Percentiles rank a stretch among this genome's conserved stretches.
phyloP scores from a whole-genome alignment of 2,113 vertebrate species.

The Brienomyrus longianalis region DNA sequence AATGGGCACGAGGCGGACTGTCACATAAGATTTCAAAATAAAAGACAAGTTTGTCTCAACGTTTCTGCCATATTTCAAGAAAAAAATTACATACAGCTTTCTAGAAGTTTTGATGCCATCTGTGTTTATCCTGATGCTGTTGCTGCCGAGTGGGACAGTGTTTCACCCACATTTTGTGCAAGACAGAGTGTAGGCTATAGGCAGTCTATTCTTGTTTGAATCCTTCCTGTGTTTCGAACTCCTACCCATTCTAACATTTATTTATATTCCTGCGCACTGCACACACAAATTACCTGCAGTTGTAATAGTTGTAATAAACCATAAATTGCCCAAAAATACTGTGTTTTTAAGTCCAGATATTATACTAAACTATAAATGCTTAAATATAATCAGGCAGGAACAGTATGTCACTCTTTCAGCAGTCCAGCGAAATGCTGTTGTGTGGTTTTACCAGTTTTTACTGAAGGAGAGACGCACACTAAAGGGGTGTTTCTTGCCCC shows the following conservation, averaged over 20 bases:
- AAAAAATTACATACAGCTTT: background rate
- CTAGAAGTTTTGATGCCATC: background rate
- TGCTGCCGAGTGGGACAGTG: background rate
- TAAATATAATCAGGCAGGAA: background rate
- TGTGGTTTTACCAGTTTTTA: background rate
- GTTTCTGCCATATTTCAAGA: background rate
- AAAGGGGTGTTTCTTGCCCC: background rate
- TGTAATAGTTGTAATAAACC: background rate
- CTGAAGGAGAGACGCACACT: background rate
- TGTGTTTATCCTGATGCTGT: background rate
- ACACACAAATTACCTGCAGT: background rate
- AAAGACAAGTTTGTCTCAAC: background rate
- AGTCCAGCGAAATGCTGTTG: background rate
- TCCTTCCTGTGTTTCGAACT: background rate
- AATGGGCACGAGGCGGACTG: too few species aligned
- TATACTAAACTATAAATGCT: background rate
- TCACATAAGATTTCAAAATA: background rate
- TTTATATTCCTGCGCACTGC: background rate
- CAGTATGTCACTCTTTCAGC: background rate
- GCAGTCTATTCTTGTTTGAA: background rate
- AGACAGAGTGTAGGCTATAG: background rate
- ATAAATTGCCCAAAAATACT: background rate
- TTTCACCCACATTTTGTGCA: background rate
- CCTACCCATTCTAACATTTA: background rate
- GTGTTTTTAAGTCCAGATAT: background rate